A percentile compares a stretch with the other conserved stretches of the same genome.
Evolutionary conservation across 2,797 vertebrate genomes (phyloP).

Genomic region (Catostomus latipinnis): DNA sequence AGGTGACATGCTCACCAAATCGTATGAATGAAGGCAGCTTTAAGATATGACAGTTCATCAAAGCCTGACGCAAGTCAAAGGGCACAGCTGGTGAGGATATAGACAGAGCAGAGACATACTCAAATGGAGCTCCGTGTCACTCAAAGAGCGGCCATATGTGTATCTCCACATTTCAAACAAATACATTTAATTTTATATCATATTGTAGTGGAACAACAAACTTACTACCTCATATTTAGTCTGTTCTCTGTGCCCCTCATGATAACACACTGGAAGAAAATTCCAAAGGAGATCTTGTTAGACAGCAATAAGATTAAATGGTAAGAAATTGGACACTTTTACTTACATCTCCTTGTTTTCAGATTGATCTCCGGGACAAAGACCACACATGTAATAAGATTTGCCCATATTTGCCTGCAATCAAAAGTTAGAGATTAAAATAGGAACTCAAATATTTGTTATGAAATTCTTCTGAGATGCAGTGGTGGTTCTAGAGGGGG

Average conservation of each 20-base stretch:
- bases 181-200: conserved; percentile 3
- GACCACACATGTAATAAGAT: too few relatives aligned
- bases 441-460: too few relatives aligned
- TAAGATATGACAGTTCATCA: conserved; percentile 74
- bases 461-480: too few relatives aligned
- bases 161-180: conserved; percentile 7
- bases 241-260: not conserved
- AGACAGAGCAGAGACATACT: conserved; percentile 52
- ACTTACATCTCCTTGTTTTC: too few relatives aligned
- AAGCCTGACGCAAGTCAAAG: conserved; percentile 76
- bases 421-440: too few relatives aligned
- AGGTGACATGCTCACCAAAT: conserved; percentile 65
- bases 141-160: conserved; percentile 31
- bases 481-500: too few relatives aligned
- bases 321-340: too few relatives aligned
- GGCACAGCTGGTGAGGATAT: conserved; percentile 72
- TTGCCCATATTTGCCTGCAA: too few relatives aligned
- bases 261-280: too few relatives aligned
- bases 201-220: not conserved
- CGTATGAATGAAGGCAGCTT: conserved; percentile 65
- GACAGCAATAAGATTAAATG: too few relatives aligned
- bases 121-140: conserved; percentile 61
- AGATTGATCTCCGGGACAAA: too few relatives aligned
- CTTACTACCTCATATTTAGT: not conserved
- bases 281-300: too few relatives aligned